Evolutionary conservation across 2,888 invertebrate species (phyloP), one percentile per base, ranked within the genome.

Genomic region (Mesodorylaimus sp.): DNA sequence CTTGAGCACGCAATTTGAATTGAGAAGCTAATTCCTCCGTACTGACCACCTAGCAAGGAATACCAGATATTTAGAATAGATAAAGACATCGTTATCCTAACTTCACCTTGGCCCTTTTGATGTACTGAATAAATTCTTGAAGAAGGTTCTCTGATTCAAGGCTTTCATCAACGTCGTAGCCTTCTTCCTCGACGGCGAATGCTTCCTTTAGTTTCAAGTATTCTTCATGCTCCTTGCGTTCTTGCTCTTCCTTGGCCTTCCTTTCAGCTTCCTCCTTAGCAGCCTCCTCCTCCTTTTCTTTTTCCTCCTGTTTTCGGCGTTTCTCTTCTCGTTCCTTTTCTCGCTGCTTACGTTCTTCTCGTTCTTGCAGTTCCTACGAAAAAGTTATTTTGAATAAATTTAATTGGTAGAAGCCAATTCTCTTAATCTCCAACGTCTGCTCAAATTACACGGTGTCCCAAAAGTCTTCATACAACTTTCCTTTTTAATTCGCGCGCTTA

Each of bases 1-100:
- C 73, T 64, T 68, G 56, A 16, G 59, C 52, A 44, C 56, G 53
- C 39, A 65, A 44, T 23, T 52, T 53, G 53, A 60, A 65, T 29
- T 58, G 60, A 3, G 62, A 56, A 1, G 59, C 63, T 23, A 64
- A 53, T 44, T 64, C 64, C 47, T 64, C 64, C 44, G 65, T 59
- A 48, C 61, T 62, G 2, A 64, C 64, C 7, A 60, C 60, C 61
- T 61, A 50, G 48, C 54, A 51, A 36, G n/a, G 10, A 24, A 44
- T 25, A 44, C 19, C 5, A 19, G 16, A 32, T 13, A 32, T 10
- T 32, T 32, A 16, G 10, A 32, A 32, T 13, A 32, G 10, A 13
- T 32, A 32, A 32, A 16, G 32, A 32, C 10, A 32, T 32, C 16
- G 10, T 32, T 32, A 13, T 32, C 16, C 10, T 10, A 32, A 32